These are phyloP conservation scores for Agrilus mali DNA, from an alignment of 2,888 invertebrate genomes.

Conservation along the genomic window DNA sequence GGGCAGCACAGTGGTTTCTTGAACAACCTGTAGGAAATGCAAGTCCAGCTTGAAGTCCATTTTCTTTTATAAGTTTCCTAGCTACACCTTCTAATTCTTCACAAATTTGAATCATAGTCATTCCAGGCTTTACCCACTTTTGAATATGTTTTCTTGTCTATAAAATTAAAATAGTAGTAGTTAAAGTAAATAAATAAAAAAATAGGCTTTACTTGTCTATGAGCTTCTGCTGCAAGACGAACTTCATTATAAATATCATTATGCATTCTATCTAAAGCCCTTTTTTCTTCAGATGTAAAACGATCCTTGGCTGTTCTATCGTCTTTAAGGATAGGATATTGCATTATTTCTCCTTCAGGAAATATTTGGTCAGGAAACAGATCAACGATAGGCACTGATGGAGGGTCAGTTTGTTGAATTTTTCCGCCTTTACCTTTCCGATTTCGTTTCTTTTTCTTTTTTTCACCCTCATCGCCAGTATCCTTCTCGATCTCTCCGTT, in stretches of 20 bases:
- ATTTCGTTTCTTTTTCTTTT: conserved; percentile 55
- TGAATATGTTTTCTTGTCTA: conserved; percentile 85
- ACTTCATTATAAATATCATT: conserved; percentile 91
- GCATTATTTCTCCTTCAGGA: conserved; percentile 83
- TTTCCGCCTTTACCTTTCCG: conserved; percentile 32
- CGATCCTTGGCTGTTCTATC: conserved; percentile 79
- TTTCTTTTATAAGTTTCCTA: conserved; percentile 83
- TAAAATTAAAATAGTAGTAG: conserved; percentile 10
- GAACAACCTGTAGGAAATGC: conserved; percentile 96
- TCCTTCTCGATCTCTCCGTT: conserved; percentile 14
- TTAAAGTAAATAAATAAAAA: no score
- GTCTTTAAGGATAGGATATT: conserved; percentile 65
- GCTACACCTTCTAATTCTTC: conserved; percentile 91
- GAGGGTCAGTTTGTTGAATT: conserved; percentile 66
- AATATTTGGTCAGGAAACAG: conserved; percentile 72
- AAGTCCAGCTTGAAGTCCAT: conserved; percentile 85
- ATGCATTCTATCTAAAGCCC: conserved; percentile 79
- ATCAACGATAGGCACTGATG: conserved; percentile 75
- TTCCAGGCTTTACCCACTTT: conserved; percentile 92
- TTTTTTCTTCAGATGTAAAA: conserved; percentile 75
- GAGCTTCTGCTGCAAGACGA: conserved; percentile 93
- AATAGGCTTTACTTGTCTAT: conserved; percentile 59
- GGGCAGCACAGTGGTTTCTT: conserved; percentile 98
- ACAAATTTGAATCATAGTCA: conserved; percentile 98
- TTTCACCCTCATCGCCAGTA: conserved; percentile 39